phyloP scores from a whole-genome alignment of 2,888 invertebrate species.

The Epicampocera succincta region DNA sequence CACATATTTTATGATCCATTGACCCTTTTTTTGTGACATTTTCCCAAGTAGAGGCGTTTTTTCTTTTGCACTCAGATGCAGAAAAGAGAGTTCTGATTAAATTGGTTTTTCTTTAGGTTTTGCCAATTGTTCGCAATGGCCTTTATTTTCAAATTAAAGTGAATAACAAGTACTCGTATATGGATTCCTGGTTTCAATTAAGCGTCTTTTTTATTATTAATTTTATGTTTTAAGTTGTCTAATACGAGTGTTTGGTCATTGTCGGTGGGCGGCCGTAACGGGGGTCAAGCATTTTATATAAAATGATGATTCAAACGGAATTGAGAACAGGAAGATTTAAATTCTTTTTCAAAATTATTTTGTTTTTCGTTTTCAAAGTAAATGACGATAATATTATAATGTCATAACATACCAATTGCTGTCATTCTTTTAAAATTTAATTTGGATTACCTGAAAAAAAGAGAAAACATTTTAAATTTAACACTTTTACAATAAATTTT shows the following conservation, averaged over 20 bases:
- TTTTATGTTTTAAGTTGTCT: not conserved
- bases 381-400: too few species aligned
- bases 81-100: constrained; percentile 28
- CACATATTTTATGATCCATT: constrained; percentile 71
- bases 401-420: constrained; percentile 19
- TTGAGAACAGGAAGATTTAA: not conserved
- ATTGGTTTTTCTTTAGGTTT: constrained; percentile 6
- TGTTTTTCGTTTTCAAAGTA: too few species aligned
- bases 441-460: constrained; percentile 38
- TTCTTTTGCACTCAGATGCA: constrained; percentile 5
- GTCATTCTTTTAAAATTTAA: not conserved
- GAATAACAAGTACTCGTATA: not conserved
- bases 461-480: constrained; percentile 5
- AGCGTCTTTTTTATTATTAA: not conserved
- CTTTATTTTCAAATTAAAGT: not conserved
- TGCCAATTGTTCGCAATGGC: not conserved
- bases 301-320: constrained; percentile 21
- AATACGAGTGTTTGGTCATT: constrained; percentile 44
- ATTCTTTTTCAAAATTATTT: too few species aligned
- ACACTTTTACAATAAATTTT: constrained; percentile 5
- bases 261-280: constrained; percentile 37
- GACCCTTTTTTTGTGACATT: constrained; percentile 72
- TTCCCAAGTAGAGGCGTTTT: constrained; percentile 27
- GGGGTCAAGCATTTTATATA: not conserved
- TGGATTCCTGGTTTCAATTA: not conserved